These are phyloP conservation scores for Cephus rjabovi DNA, from an alignment of 2,888 invertebrate species.

Conservation along the genomic window DNA sequence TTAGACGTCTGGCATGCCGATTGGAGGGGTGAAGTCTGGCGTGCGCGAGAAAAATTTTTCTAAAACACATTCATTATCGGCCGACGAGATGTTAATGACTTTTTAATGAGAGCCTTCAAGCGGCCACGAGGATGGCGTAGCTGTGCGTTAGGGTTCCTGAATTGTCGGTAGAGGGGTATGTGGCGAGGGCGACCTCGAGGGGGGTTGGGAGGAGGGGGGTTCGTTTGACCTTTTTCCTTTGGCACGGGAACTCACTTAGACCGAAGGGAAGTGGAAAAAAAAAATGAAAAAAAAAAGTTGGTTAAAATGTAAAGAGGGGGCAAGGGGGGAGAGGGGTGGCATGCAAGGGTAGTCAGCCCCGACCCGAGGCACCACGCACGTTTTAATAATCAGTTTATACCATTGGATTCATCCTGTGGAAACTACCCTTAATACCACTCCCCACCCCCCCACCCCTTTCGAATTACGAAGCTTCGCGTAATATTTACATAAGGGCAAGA, in stretches of 20 bases:
- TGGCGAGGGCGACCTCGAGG: no score
- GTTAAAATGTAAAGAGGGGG: neutral
- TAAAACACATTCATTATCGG: constrained; percentile 36
- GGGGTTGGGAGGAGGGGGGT: no score
- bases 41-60: constrained; percentile 7
- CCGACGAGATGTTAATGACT: constrained; percentile 41
- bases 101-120: constrained; percentile 46
- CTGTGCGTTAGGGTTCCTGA: neutral
- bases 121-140: constrained; percentile 21
- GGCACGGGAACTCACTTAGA: neutral
- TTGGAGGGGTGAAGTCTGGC: neutral
- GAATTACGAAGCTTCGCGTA: neutral
- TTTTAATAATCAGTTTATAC: neutral
- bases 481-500: no score
- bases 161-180: neutral
- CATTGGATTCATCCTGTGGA: neutral
- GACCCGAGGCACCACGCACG: neutral
- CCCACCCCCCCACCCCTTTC: no score
- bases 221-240: constrained; percentile 2
- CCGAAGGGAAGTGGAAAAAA: neutral
- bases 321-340: neutral
- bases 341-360: no score
- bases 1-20: neutral
- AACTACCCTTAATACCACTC: neutral
- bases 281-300: no score